A percentile compares a stretch with the other conserved stretches of the same genome.
Conservation (phyloP, 2,113 vertebrate genomes). For the Smithornis capensis region DNA sequence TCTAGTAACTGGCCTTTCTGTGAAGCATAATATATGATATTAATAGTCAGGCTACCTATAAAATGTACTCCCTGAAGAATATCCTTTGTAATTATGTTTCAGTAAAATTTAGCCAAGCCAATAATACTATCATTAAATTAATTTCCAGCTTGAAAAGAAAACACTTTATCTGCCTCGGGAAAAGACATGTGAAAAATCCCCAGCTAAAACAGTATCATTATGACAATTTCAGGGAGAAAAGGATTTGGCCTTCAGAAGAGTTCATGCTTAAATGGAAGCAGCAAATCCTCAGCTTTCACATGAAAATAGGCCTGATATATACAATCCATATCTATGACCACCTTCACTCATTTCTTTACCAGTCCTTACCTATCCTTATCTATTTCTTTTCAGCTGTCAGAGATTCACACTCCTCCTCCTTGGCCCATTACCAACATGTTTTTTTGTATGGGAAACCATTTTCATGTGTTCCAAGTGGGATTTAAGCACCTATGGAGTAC, state of each 20-base stretch:
- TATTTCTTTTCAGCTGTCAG: not conserved
- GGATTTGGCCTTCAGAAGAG: not conserved
- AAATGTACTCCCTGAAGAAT: not conserved
- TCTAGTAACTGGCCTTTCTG: not conserved
- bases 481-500: not conserved
- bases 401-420: not conserved
- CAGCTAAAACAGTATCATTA: not conserved
- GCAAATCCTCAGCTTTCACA: not conserved
- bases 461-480: not conserved
- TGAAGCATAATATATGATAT: not conserved
- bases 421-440: not conserved
- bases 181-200: not conserved
- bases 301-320: not conserved
- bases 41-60: not conserved
- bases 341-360: not conserved
- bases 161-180: not conserved
- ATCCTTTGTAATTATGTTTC: not conserved
- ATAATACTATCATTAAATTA: not conserved
- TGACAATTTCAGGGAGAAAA: not conserved
- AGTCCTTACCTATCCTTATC: not conserved
- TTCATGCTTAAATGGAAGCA: not conserved
- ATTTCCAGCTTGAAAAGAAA: not conserved
- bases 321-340: not conserved
- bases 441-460: not conserved
- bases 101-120: not conserved